Conservation (phyloP, 2,113 vertebrate species). For the Fregata magnificens region DNA sequence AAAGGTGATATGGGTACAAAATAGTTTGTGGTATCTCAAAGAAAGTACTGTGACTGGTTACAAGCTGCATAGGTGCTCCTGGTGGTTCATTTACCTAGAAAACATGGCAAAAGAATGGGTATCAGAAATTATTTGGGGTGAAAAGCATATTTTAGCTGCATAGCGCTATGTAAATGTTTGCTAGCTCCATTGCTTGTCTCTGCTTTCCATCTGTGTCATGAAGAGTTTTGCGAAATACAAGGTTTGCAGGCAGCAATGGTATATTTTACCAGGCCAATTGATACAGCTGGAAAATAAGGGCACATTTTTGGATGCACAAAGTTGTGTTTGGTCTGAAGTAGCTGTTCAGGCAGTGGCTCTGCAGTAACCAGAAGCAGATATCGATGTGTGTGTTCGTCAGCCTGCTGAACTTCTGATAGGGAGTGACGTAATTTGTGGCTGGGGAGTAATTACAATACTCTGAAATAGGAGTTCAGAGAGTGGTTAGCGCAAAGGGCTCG, state of each 20-base stretch:
- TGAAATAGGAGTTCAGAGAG: slow-evolving; percentile 10
- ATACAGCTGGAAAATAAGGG: background rate
- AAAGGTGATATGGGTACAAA: background rate
- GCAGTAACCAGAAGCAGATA: slow-evolving; percentile 31
- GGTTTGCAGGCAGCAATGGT: background rate
- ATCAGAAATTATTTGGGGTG: background rate
- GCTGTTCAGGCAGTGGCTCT: background rate
- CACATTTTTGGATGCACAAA: background rate
- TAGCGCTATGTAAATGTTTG: background rate
- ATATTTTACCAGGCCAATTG: background rate
- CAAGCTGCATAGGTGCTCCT: background rate
- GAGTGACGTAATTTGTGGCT: slow-evolving; percentile 34
- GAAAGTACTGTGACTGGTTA: background rate
- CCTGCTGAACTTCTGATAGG: background rate
- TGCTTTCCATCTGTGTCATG: background rate
- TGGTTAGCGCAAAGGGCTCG: slow-evolving; percentile 7
- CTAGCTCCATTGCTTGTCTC: background rate
- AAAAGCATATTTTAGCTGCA: background rate
- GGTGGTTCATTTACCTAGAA: background rate
- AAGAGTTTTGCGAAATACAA: background rate
- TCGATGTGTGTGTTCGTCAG: background rate
- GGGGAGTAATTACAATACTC: slow-evolving; percentile 17
- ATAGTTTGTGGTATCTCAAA: background rate
- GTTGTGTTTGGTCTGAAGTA: background rate
- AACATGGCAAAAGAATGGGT: background rate